phyloP scores from a whole-genome alignment of 1,140 invertebrate species.

The Aphis craccivora region DNA sequence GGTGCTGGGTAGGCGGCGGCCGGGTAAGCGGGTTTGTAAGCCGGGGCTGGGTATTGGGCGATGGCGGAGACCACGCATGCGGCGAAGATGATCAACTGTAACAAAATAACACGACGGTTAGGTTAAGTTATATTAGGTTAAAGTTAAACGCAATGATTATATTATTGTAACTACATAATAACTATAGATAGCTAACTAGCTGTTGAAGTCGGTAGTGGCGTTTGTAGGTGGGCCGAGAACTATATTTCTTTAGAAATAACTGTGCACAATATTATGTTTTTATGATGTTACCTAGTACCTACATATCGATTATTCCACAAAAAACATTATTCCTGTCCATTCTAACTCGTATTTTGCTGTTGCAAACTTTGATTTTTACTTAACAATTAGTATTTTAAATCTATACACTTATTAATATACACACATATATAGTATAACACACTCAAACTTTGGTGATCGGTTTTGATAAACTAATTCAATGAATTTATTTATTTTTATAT shows the following conservation, averaged over 20 bases:
- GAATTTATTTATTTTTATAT: neutral
- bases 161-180: too few species aligned
- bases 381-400: neutral
- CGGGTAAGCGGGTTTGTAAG: constrained; percentile 57
- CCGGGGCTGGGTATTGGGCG: constrained; percentile 61
- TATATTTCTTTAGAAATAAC: neutral
- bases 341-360: neutral
- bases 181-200: neutral
- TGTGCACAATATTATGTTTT: neutral
- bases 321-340: neutral
- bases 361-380: neutral
- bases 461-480: neutral
- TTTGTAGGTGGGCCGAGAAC: neutral
- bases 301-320: neutral
- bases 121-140: neutral
- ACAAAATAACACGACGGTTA: neutral
- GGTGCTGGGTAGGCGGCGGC: constrained; percentile 44
- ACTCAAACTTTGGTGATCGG: too few species aligned
- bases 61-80: constrained; percentile 67
- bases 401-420: neutral
- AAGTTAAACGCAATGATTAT: neutral
- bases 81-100: constrained; percentile 68
- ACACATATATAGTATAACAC: too few species aligned
- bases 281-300: neutral
- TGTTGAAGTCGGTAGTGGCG: neutral